Evolutionary conservation across 2,113 vertebrate species (phyloP).

Genomic region (Scomber japonicus): DNA sequence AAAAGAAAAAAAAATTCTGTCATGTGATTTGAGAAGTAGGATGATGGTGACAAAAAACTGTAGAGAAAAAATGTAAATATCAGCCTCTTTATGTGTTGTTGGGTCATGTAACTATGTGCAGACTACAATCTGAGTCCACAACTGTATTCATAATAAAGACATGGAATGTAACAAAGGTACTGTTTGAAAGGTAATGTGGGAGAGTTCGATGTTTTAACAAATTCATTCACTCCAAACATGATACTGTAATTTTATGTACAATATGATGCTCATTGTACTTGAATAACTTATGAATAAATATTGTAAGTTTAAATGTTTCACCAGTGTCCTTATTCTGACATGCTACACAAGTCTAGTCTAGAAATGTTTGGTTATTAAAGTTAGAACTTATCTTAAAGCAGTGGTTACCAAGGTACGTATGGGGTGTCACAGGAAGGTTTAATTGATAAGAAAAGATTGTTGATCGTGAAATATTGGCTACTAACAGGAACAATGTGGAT

Average conservation of each 20-base stretch:
- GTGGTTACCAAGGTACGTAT: too few relatives aligned
- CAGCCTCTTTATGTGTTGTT: constrained; percentile 51
- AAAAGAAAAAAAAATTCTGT: constrained; percentile 8
- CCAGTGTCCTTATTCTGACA: background rate
- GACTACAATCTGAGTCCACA: constrained; percentile 48
- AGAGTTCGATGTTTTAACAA: constrained; percentile 11
- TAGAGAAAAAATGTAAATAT: constrained; percentile 55
- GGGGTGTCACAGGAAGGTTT: too few relatives aligned
- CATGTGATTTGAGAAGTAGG: constrained; percentile 6
- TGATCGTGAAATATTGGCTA: too few relatives aligned
- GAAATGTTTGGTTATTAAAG: background rate
- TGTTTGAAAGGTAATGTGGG: constrained; percentile 37
- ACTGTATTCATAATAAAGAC: constrained; percentile 38
- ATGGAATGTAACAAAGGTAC: constrained; percentile 39
- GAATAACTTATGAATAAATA: constrained; percentile 71
- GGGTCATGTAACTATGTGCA: constrained; percentile 52
- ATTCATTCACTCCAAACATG: constrained; percentile 48
- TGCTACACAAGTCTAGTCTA: background rate
- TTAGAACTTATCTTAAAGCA: background rate
- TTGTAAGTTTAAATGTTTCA: constrained; percentile 17
- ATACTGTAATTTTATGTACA: constrained; percentile 51
- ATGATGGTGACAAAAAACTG: background rate
- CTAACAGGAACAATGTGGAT: too few relatives aligned
- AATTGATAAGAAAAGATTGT: too few relatives aligned
- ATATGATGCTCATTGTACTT: constrained; percentile 62